Percentiles rank a stretch among this genome's conserved stretches.
phyloP scores from a whole-genome alignment of 92 coral and sea anemone genomes.

The Phenganax subtilis region DNA sequence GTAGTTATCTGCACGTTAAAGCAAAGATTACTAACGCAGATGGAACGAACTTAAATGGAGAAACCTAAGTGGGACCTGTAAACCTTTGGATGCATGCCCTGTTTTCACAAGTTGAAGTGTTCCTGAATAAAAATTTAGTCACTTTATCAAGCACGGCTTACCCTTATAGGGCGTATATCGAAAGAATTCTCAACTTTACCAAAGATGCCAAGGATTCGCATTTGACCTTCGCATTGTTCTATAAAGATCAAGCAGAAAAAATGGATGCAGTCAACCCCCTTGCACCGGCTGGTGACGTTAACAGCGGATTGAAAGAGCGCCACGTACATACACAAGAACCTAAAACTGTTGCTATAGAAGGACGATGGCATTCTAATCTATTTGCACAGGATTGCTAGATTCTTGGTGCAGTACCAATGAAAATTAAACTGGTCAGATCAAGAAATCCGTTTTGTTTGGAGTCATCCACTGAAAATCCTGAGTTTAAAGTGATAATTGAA shows the following conservation, averaged over 20 bases:
- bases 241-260: neutral
- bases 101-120: constrained; percentile 37
- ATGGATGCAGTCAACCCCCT: no score
- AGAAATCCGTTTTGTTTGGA: constrained; percentile 56
- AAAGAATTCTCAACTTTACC: constrained; percentile 18
- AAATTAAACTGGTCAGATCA: constrained; percentile 54
- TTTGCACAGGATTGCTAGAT: constrained; percentile 25
- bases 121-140: constrained; percentile 26
- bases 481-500: constrained; percentile 51
- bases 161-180: constrained; percentile 34
- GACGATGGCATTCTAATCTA: constrained; percentile 21
- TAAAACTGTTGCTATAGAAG: constrained; percentile 24
- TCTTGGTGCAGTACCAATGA: constrained; percentile 40
- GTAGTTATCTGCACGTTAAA: constrained; percentile 12
- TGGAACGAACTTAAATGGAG: neutral
- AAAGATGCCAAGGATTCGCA: constrained; percentile 3
- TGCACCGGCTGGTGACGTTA: no score
- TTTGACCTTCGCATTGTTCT: neutral
- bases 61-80: neutral
- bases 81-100: constrained; percentile 25
- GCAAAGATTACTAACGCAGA: constrained; percentile 2
- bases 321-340: constrained; percentile 20
- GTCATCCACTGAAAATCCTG: constrained; percentile 33
- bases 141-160: constrained; percentile 20
- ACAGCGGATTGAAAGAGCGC: constrained; percentile 10